A percentile compares a stretch with the other conserved stretches of the same genome.
phyloP scores from a whole-genome alignment of 2,797 vertebrate genomes.

The Echiichthys vipera region DNA sequence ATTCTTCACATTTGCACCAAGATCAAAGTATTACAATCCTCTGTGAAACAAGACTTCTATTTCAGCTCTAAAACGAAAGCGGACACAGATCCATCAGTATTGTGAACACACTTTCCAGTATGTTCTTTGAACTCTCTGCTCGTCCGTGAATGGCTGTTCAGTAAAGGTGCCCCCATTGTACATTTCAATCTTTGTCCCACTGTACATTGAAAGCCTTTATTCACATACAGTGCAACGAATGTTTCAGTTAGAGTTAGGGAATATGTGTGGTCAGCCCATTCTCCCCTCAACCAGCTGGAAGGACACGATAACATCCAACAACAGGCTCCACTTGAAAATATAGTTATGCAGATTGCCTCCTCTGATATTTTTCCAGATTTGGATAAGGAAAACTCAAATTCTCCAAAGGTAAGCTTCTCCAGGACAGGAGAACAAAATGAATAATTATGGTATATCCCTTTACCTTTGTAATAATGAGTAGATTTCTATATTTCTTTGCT shows the following conservation, averaged over 20 bases:
- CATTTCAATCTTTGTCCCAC: slow-evolving; percentile 83
- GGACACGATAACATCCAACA: slow-evolving; percentile 64
- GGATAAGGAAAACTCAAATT: slow-evolving; percentile 60
- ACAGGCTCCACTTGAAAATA: slow-evolving; percentile 65
- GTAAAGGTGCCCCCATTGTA: slow-evolving; percentile 81
- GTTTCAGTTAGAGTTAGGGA: slow-evolving; percentile 77
- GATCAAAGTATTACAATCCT: background rate
- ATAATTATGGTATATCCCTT: no score
- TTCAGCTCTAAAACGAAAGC: slow-evolving; percentile 40
- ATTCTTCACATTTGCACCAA: background rate
- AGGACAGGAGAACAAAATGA: background rate
- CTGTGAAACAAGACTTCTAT: background rate
- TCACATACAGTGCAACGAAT: slow-evolving; percentile 76
- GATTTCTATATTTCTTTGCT: background rate
- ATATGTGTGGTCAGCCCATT: slow-evolving; percentile 83
- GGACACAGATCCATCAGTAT: slow-evolving; percentile 35
- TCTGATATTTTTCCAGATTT: slow-evolving; percentile 64
- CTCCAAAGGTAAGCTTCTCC: slow-evolving; percentile 68
- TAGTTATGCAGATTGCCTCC: slow-evolving; percentile 68
- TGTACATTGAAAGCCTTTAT: slow-evolving; percentile 83
- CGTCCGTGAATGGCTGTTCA: slow-evolving; percentile 67
- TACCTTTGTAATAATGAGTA: background rate
- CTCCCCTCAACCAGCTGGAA: slow-evolving; percentile 62
- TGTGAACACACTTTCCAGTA: slow-evolving; percentile 71
- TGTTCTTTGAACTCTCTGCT: slow-evolving; percentile 77